These are phyloP conservation scores for Rhinichthys klamathensis DNA, from an alignment of 2,113 vertebrate species.

Conservation along the genomic window DNA sequence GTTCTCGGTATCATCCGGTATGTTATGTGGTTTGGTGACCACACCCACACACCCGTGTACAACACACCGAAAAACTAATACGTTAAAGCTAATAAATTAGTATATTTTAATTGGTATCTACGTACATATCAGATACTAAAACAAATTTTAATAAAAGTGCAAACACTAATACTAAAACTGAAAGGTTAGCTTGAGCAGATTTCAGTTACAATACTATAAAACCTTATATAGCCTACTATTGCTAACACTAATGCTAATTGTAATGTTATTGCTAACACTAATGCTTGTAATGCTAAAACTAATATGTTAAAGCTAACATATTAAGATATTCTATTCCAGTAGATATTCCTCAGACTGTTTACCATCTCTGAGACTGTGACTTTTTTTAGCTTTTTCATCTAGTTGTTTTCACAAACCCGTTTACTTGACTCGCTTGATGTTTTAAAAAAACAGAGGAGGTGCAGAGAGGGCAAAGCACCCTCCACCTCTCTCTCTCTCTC, in stretches of 20 bases:
- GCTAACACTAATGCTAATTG: too few relatives aligned
- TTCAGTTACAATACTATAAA: too few relatives aligned
- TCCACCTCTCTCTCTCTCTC: conserved; percentile 15
- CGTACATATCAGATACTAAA: not conserved
- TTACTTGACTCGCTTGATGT: conserved; percentile 24
- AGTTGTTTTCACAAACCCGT: conserved; percentile 23
- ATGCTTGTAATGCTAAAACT: not conserved
- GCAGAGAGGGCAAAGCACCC: conserved; percentile 41
- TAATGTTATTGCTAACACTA: not conserved
- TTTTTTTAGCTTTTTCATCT: not conserved
- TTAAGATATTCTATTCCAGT: not conserved
- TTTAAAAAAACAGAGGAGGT: conserved; percentile 23
- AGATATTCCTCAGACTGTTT: not conserved
- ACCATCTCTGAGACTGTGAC: not conserved
- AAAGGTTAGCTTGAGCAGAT: too few relatives aligned
- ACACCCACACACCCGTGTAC: too few relatives aligned
- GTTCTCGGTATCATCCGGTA: too few relatives aligned
- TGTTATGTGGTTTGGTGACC: too few relatives aligned
- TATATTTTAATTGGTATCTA: not conserved
- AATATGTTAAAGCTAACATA: not conserved
- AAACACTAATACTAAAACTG: not conserved
- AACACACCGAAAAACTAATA: too few relatives aligned
- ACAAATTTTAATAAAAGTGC: not conserved
- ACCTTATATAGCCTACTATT: too few relatives aligned
- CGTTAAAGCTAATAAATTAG: not conserved